Evolutionary conservation across 2,888 invertebrate genomes (phyloP).

Genomic region (Odontocerum albicorne): DNA sequence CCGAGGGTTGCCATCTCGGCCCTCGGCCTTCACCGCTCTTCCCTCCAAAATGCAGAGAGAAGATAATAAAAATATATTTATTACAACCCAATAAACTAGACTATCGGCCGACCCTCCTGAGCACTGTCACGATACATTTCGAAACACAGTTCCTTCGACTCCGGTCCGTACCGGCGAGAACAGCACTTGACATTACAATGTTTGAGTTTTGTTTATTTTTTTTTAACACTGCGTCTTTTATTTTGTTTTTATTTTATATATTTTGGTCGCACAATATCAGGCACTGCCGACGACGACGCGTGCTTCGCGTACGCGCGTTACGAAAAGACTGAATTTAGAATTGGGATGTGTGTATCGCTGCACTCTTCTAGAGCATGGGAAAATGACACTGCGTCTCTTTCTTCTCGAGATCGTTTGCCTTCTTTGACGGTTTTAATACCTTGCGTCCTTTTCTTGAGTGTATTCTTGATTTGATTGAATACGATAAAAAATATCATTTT

Average conservation of each 20-base stretch:
- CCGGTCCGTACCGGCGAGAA: neutral
- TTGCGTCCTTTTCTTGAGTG: conserved; percentile 11
- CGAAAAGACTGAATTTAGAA: conserved; percentile 20
- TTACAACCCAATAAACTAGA: neutral
- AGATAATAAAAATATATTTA: neutral
- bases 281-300: conserved; percentile 45
- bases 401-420: conserved; percentile 35
- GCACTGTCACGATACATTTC: conserved; percentile 10
- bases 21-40: conserved; percentile 36
- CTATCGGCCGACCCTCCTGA: neutral
- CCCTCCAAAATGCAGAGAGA: conserved; percentile 11
- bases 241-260: neutral
- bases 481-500: too few relatives aligned
- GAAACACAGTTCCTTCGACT: neutral
- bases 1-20: conserved; percentile 89
- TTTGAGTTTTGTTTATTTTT: conserved; percentile 7
- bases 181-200: conserved; percentile 13
- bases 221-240: neutral
- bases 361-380: neutral
- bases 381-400: conserved; percentile 3
- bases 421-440: conserved; percentile 6
- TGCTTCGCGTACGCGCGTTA: conserved; percentile 13
- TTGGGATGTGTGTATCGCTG: conserved; percentile 12
- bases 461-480: conserved; percentile 1
- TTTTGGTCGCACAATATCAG: conserved; percentile 39